Percentiles rank a stretch among this genome's conserved stretches.
Evolutionary conservation across 2,888 invertebrate genomes (phyloP).

Genomic region (Drosophila anceps): DNA sequence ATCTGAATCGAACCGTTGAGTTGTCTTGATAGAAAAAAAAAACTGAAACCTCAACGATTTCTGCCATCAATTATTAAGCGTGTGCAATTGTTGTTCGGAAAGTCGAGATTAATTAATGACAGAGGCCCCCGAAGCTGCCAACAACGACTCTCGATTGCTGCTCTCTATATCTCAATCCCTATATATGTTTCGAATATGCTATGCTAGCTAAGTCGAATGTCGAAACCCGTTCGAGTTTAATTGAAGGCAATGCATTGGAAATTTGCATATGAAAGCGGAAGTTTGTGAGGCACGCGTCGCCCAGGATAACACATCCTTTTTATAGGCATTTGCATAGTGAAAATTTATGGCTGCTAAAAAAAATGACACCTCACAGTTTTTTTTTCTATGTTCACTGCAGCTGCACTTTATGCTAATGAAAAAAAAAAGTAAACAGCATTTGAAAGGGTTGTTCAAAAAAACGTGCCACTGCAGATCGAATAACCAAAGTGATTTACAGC

Average conservation of each 20-base stretch:
- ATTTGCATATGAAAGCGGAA: conserved; percentile 63
- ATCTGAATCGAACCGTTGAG: conserved; percentile 50
- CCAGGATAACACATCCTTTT: conserved; percentile 31
- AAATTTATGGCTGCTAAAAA: conserved; percentile 48
- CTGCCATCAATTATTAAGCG: conserved; percentile 69
- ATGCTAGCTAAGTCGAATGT: conserved; percentile 1
- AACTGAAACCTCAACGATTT: conserved; percentile 37
- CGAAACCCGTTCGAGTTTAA: conserved; percentile 28
- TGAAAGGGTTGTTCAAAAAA: conserved; percentile 54
- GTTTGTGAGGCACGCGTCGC: conserved; percentile 54
- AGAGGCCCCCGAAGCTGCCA: conserved; percentile 15
- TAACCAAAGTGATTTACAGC: conserved; percentile 35
- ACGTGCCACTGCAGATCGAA: conserved; percentile 37
- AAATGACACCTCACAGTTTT: conserved; percentile 58
- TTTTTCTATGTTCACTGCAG: conserved; percentile 50
- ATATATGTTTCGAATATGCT: not conserved
- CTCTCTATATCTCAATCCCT: not conserved
- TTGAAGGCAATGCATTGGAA: conserved; percentile 35
- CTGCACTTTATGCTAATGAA: conserved; percentile 70
- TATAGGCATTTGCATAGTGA: conserved; percentile 45
- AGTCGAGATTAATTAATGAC: conserved; percentile 61
- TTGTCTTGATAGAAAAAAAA: conserved; percentile 39
- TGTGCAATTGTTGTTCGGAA: conserved; percentile 51
- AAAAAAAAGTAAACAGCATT: conserved; percentile 22
- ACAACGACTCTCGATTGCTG: conserved; percentile 23